Evolutionary conservation across 1,140 invertebrate genomes (phyloP), one percentile per base, ranked within the genome.

Genomic region (Caenorhabditis remanei): DNA sequence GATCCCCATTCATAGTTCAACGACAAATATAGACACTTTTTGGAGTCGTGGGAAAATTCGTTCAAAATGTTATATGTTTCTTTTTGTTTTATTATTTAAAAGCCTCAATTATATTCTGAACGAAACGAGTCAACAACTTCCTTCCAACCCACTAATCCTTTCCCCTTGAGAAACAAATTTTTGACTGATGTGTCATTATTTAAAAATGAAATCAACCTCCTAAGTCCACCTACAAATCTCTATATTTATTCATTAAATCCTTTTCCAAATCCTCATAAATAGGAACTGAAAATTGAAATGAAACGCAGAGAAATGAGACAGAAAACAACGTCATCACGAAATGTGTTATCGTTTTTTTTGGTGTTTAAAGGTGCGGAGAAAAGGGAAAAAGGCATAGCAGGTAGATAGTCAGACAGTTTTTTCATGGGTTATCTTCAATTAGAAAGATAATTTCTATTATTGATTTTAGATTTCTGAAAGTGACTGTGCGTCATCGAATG

Each of bases 291-390:
- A 63, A n/a, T n/a, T 40, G 40, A 65, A 40, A 8, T 40, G 61
- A 40, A 40, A 65, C 61, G n/a, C 43, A 79, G 46, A 48, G 71
- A 79, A 79, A 79, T 13, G 2, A 79, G 40, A 79, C 46, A 24
- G 14, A 79, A 46, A 48, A 50, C 71, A 9, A 53, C 46, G 71
- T 50, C 71, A 79, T 50, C 71, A 53, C 21, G 46, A 79, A 46
- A 32, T 79, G 32, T 79, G 71, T 79, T 79, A 79, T 79, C 71
- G 46, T 50, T 50, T 50, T 79, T 79, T 79, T 71, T 19, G 9
- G 56, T 48, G 71, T 11, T 43, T 7, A 71, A 71, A 71, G 65
- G 71, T 32, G 71, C 24, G 71, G 43, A 79, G 71, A 50, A n/a
- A 24, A 50, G 46, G 41, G n/a, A 50, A 32, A 53, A 41, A 21